Base-by-base conservation (phyloP, 2,113 vertebrate species). In the Rhynchomys soricoides region DNA sequence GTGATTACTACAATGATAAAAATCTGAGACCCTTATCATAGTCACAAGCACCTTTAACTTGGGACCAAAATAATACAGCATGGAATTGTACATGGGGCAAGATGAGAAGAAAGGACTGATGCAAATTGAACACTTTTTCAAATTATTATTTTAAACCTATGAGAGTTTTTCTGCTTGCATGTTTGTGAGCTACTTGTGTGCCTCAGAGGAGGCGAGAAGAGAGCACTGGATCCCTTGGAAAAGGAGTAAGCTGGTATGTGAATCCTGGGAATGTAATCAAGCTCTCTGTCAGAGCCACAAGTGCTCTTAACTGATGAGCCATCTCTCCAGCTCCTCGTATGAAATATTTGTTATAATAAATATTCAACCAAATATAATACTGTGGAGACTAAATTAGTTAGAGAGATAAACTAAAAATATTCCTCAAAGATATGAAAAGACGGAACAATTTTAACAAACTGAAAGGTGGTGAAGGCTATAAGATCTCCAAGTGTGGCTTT, bases 1-100 rank as follows among this genome's bases (percentile, higher is more conserved):
- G 10, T 64, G 34, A 52, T 52, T 79, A 89, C 71, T 93, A 74
- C 68, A 89, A 91, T 57, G n/a, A 34, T 79, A 70, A 95, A 55
- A 95, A 86, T 12, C 15, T 62, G 29, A 89, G 37, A 45, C 70
- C n/a, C 83, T 89, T 29, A 15, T 55, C 19, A 7, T 15, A 24
- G 19, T 57, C 50, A 71, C 0, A 29, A 24, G 22, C 2, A 0
- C 29, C 48, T 89, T 66, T 48, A 50, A 66, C 59, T 66, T 86
- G 66, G 29, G 62, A 50, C 89, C 50, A 75, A 88, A 95, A 59
- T 50, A 29, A 50, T n/a, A 86, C 85, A 93, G 10, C 16, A 59
- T 2, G 83, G 37, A 48, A 68, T 29, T 86, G 17, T 45, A 62
- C 77, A 43, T 9, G 26, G 82, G 64, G 40, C 22, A 77, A 93